Evolutionary conservation across 2,113 vertebrate species (phyloP), one percentile per base, ranked within the genome.

Genomic region (Lycocorax pyrrhopterus): DNA sequence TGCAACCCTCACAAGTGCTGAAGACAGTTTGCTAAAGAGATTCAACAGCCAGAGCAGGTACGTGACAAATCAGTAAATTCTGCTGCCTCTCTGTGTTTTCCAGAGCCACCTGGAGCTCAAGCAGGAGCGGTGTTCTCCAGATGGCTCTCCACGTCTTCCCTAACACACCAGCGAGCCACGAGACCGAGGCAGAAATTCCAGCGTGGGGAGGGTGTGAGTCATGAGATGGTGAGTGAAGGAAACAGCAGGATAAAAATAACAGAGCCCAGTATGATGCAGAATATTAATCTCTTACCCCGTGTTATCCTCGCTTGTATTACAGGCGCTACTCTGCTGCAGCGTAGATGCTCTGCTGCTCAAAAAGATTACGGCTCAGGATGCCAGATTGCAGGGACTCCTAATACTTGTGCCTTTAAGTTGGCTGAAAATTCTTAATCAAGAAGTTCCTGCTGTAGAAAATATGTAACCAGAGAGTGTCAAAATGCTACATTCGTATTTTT

Each of bases 231-330:
- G 85, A 97, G 93, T 90, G 85, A 93, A 96, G 86, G 93, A 95
- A 94, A 78, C 87, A 91, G 84, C 68, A 58, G 94, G 90, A 93
- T 96, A 96, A 96, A 96, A 95, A 96, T 95, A 94, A 90, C 90
- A 72, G 92, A 51, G 63, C 76, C 52, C 80, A 87, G 63, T 81
- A 29, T 33, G 93, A 88, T 96, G 87, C 87, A 74, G 85, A 94
- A 82, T 95, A 89, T 96, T 95, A 96, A 96, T 94, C 87, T 86
- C 87, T 75, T 53, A 37, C 87, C 33, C 85, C 71, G 59, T 85
- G 78, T 97, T 96, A 96, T 94, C 95, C 89, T 72, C 32, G 27
- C 88, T 60, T 72, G 87, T 87, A 78, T 87, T 94, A 83, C 84
- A 84, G 85, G 63, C 14, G 35, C 39, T 19, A 7, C 53, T 82